Evolutionary conservation across 2,113 vertebrate species (phyloP), one percentile per base, ranked within the genome.

Genomic region (Myiagra hebetior): DNA sequence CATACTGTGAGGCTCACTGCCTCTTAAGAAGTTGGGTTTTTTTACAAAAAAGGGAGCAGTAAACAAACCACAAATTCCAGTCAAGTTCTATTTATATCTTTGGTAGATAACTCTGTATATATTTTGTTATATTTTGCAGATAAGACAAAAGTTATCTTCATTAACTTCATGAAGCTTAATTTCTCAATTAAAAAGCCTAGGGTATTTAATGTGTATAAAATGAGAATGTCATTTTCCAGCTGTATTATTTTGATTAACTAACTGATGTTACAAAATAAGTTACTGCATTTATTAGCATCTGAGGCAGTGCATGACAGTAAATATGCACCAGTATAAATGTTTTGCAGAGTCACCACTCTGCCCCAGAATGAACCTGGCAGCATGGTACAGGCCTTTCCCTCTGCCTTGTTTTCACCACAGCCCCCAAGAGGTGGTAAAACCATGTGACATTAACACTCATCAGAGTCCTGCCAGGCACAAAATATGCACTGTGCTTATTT

Each of bases 371-470:
- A 30, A 3, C 9, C 27, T 70, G 65, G 22, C 8, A 84, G 11
- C 16, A 44, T 13, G 10, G 3, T 16, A 4, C 4, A n/a, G 33
- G 13, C 8, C 8, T 70, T 92, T 31, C 5, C 12, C 19, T 21
- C 2, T 44, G 26, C 18, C n/a, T 69, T 47, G 2, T 33, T n/a
- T 81, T 64, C 39, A 44, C 15, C 5, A 3, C 10, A 37, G 9
- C 5, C 6, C 10, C 15, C 22, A 87, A 11, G n/a, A 85, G 7
- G 15, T 52, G 19, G 15, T n/a, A 47, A 67, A 79, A 75, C 5
- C 72, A 7, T 0, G 0, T n/a, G 13, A 2, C 64, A 62, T 7
- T 11, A 24, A 11, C 28, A 55, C 10, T n/a, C 16, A 39, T 3
- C 0, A 0, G 11, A 16, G 12, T 12, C 27, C 47, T 31, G 9